These are phyloP conservation scores for Solen grandis DNA, from an alignment of 1,140 invertebrate species.

Conservation along the genomic window DNA sequence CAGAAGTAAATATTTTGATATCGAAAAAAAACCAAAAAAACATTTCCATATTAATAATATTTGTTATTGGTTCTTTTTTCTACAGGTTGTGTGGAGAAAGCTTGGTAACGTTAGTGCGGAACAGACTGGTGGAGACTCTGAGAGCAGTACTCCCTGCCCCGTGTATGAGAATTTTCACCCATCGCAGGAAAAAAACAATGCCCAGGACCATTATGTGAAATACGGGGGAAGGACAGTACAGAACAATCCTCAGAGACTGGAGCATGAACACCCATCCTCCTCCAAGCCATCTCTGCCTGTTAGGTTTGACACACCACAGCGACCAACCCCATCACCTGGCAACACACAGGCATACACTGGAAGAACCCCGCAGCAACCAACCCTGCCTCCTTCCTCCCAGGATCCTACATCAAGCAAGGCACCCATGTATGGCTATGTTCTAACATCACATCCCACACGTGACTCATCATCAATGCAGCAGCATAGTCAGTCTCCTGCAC, in stretches of 20 bases:
- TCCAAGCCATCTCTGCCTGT: neutral
- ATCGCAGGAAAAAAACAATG: neutral
- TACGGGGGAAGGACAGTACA: neutral
- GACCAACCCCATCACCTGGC: neutral
- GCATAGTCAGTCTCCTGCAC: slow-evolving; percentile 5
- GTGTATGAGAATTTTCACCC: slow-evolving; percentile 61
- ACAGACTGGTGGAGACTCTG: slow-evolving; percentile 4
- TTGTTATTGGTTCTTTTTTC: slow-evolving; percentile 27
- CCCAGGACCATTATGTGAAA: no score
- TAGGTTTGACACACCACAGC: neutral
- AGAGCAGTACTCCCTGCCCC: slow-evolving; percentile 18
- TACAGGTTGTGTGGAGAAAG: slow-evolving; percentile 80
- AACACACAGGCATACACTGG: neutral
- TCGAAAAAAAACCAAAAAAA: no score
- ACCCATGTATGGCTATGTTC: slow-evolving; percentile 27
- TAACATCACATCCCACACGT: slow-evolving; percentile 31
- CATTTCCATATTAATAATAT: no score
- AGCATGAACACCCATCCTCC: neutral
- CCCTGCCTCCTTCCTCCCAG: neutral
- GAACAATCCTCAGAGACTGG: slow-evolving; percentile 1
- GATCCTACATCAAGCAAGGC: neutral
- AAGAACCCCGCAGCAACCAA: neutral
- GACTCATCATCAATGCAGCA: slow-evolving; percentile 27
- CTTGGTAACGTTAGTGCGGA: slow-evolving; percentile 74
- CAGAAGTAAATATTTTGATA: no score